Evolutionary conservation across 1,140 invertebrate species (phyloP), one percentile per base, ranked within the genome.

Genomic region (Melipona quadrifasciata): DNA sequence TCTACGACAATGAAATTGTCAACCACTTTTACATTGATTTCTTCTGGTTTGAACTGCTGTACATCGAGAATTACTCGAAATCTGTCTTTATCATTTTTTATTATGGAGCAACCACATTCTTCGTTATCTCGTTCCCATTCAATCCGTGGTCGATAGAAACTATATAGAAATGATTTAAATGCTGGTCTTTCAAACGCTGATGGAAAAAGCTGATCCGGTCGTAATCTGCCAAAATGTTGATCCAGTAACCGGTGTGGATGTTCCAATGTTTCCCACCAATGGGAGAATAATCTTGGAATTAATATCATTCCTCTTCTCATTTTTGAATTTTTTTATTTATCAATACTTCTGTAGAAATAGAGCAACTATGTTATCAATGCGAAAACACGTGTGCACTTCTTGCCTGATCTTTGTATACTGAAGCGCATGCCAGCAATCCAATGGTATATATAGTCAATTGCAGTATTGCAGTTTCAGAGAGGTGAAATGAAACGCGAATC

Each of bases 21-120:
- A 6, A 96, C 96, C 92, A 97, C 96, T 93, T 97, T 98, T 8
- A 98, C 97, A 73, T 95, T 96, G n/a, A 98, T 95, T 93, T 98
- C 97, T 79, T 98, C 97, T 0, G 97, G 97, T 89, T 96, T 96
- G 93, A 98, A 98, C 87, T 97, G 96, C 80, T 96, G 95, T 0
- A 98, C 96, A 90, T 97, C 97, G 80, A 97, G 89, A 31, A 93
- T 93, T 0, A 96, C 93, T 79, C 95, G 92, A 87, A 95, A 96
- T 74, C 95, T 96, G 71, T 96, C 92, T 89, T 95, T 95, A 85
- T 96, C 95, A 14, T 93, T 91, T 80, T 95, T 95, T 2, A 96
- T 91, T 27, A 95, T 94, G 0, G 95, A 95, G 24, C 87, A 90
- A 93, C 95, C 70, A 27, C 80, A 85, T 24, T 84, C 55, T 4